These are phyloP conservation scores for Drosophila monieri DNA, from an alignment of 2,888 invertebrate species.

Conservation along the genomic window DNA sequence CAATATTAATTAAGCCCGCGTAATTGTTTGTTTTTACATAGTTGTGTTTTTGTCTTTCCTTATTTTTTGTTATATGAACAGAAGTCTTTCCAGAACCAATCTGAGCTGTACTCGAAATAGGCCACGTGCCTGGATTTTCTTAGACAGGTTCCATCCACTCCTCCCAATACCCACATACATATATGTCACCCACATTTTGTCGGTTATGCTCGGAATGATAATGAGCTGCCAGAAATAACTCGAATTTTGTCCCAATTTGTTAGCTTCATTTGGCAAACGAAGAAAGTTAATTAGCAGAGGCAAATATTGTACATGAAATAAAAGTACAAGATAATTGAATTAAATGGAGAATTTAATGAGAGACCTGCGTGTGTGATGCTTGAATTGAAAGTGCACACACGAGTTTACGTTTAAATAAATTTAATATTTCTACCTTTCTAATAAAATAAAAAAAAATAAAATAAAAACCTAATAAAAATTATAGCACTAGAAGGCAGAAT, in stretches of 20 bases:
- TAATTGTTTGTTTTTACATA: not conserved
- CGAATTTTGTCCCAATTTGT: conserved; percentile 21
- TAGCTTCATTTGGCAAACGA: conserved; percentile 21
- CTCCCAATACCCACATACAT: not conserved
- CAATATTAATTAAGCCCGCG: conserved; percentile 20
- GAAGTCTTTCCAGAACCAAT: not conserved
- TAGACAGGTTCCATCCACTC: not conserved
- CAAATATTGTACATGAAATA: conserved; percentile 20
- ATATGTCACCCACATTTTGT: conserved; percentile 26
- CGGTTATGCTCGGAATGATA: conserved; percentile 39
- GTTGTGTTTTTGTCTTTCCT: not conserved
- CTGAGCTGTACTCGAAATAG: conserved; percentile 22
- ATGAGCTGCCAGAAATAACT: conserved; percentile 33
- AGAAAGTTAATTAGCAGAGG: conserved; percentile 34
- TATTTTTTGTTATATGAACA: not conserved
- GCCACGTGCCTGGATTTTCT: conserved; percentile 21
- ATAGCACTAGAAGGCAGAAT: conserved; percentile 10
- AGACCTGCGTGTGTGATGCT: not conserved
- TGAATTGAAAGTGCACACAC: not conserved
- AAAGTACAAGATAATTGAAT: conserved; percentile 3
- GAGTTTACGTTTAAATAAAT: not conserved
- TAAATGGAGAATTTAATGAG: not conserved
- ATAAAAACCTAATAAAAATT: conserved; percentile 12
- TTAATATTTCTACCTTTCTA: not conserved
- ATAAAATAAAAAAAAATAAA: no score